Base-by-base conservation (phyloP, 2,113 vertebrate species). In the Leucopsar rothschildi region DNA sequence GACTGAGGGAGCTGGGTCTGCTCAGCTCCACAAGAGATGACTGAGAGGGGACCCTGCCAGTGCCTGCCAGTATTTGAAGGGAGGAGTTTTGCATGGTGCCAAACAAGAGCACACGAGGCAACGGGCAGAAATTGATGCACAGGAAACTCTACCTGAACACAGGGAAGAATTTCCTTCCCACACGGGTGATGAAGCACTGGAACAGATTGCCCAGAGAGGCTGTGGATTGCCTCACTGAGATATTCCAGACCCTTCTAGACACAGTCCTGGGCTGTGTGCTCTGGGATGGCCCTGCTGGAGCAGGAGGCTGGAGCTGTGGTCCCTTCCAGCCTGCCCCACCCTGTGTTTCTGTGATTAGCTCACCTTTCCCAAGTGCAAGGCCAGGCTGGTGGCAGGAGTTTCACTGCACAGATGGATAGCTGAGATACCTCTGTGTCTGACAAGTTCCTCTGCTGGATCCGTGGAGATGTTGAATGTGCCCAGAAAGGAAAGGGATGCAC, bases 91-190 rank as follows among this genome's bases (percentile, higher is more conserved):
- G 27, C 11, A 7, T 2, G 17, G 15, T 19, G 21, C 35, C 25
- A 4, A 42, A 44, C 42, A 50, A 3, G 0, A 33, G 76, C 31
- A 33, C 29, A 37, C 2, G 15, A 42, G 59, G 37, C 11, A 12
- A 33, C 0, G 2, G 19, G 68, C 33, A 82, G 60, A 10, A 66
- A 52, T 0, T 28, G 68, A 81, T 20, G 37, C 16, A 3, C 23
- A 45, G 42, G 27, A 39, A 81, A 10, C 12, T 37, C 42, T 11
- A 39, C 33, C 33, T 44, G 44, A 11, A 50, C 27, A 7, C 2
- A 6, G 52, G 37, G 77, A 68, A 60, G 29, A 82, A 8, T 9
- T 52, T 59, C 52, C 29, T 21, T 25, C 33, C 53, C 23, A 9
- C 17, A 4, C 0, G 9, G 19, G 16, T 28, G 37, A 39, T 6